Conservation (phyloP, 2,888 invertebrate species). For the Pteria penguin region DNA sequence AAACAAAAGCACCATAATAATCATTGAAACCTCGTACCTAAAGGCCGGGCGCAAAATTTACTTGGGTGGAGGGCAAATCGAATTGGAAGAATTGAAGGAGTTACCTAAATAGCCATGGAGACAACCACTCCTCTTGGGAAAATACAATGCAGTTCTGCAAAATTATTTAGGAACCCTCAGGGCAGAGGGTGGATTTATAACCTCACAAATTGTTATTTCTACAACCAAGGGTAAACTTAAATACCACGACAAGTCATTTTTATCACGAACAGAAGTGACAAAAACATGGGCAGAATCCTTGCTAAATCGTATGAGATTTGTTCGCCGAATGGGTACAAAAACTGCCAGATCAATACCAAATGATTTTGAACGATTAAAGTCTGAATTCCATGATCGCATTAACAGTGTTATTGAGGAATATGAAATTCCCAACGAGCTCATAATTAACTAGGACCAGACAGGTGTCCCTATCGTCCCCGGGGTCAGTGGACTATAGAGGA, state of each 20-base stretch:
- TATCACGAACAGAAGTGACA: background rate
- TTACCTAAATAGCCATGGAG: background rate
- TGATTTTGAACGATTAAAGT: background rate
- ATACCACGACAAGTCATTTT: background rate
- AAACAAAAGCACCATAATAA: background rate
- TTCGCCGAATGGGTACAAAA: background rate
- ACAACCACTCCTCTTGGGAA: background rate
- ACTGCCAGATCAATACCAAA: background rate
- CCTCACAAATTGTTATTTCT: background rate
- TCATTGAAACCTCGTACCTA: background rate
- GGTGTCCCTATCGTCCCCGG: background rate
- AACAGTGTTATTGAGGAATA: background rate
- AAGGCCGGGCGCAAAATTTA: background rate
- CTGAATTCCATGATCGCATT: background rate
- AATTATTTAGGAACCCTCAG: background rate
- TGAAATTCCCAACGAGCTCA: background rate
- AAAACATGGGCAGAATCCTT: background rate
- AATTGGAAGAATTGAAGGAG: background rate
- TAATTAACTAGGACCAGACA: background rate
- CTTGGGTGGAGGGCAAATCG: background rate
- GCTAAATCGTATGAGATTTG: background rate
- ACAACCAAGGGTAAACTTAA: background rate
- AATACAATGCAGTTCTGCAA: background rate
- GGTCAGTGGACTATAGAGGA: background rate
- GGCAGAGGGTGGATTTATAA: background rate